phyloP scores from a whole-genome alignment of 2,797 vertebrate species.

The Trachurus trachurus region DNA sequence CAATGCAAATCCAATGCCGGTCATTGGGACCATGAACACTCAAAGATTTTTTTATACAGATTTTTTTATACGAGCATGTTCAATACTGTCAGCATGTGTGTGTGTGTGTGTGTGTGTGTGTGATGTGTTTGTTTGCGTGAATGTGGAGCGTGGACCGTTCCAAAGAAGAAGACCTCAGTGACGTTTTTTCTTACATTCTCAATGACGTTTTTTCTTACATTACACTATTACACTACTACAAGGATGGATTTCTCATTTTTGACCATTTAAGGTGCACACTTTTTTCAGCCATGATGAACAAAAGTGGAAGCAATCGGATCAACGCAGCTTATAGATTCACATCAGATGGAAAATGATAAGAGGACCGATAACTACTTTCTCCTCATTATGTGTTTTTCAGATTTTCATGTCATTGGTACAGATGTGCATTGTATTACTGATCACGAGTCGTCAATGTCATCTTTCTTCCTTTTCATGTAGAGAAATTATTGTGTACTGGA shows the following conservation, averaged over 20 bases:
- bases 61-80: constrained; percentile 76
- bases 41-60: constrained; percentile 68
- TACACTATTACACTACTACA: too few relatives aligned
- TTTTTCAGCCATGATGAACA: constrained; percentile 32
- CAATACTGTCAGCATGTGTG: constrained; percentile 33
- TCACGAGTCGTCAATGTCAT: constrained; percentile 29
- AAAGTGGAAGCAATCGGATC: constrained; percentile 50
- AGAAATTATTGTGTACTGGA: constrained; percentile 52
- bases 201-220: constrained; percentile 37
- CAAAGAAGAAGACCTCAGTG: constrained; percentile 72
- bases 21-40: constrained; percentile 68
- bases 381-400: constrained; percentile 19
- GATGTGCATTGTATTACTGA: constrained; percentile 42
- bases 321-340: constrained; percentile 23
- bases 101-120: constrained; percentile 55
- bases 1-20: constrained; percentile 79
- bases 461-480: constrained; percentile 66
- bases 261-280: constrained; percentile 49
- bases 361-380: constrained; percentile 7
- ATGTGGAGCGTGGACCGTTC: constrained; percentile 74
- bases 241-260: constrained; percentile 59
- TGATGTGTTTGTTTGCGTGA: constrained; percentile 61
- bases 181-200: constrained; percentile 47
- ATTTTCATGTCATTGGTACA: constrained; percentile 56
- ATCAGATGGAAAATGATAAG: constrained; percentile 24